These are phyloP conservation scores for Halisarca cf. caerulea DNA, from an alignment of 37 sponge, comb jelly and placozoan genomes.

Conservation along the genomic window DNA sequence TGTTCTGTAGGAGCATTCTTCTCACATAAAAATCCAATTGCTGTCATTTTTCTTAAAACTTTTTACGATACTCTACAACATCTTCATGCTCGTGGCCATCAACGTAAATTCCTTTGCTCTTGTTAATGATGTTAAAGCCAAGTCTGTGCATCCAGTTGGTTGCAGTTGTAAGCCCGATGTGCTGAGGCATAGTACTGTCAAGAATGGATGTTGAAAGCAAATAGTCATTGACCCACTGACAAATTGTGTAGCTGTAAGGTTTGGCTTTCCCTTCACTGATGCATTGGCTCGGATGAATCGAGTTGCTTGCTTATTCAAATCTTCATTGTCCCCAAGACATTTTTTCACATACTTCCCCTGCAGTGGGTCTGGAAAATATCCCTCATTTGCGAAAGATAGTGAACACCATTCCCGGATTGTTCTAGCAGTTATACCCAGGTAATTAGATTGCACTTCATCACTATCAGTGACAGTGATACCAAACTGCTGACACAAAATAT, in stretches of 20 bases:
- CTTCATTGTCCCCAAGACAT: constrained; percentile 13
- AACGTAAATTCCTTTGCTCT: constrained; percentile 45
- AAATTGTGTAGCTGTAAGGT: not conserved
- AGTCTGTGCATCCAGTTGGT: constrained; percentile 53
- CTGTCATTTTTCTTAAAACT: constrained; percentile 45
- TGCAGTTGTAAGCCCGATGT: not conserved
- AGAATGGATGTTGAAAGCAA: constrained; percentile 19
- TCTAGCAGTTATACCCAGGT: not conserved
- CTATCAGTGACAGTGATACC: not conserved
- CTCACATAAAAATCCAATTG: constrained; percentile 17
- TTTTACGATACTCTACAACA: constrained; percentile 39
- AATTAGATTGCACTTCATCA: not conserved
- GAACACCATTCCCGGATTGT: constrained; percentile 34
- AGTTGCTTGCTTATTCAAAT: constrained; percentile 33
- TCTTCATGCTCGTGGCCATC: constrained; percentile 65
- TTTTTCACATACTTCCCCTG: constrained; percentile 30
- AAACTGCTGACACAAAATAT: not conserved
- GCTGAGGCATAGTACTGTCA: too few relatives aligned
- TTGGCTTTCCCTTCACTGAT: constrained; percentile 46
- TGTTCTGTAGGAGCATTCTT: constrained; percentile 31
- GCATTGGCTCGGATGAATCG: constrained; percentile 33
- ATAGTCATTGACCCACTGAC: not conserved
- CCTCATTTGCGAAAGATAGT: not conserved
- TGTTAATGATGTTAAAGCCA: constrained; percentile 44
- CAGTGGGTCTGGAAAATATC: constrained; percentile 29